Evolutionary conservation across 2,797 vertebrate genomes (phyloP).

Genomic region (Taenioides sp.): DNA sequence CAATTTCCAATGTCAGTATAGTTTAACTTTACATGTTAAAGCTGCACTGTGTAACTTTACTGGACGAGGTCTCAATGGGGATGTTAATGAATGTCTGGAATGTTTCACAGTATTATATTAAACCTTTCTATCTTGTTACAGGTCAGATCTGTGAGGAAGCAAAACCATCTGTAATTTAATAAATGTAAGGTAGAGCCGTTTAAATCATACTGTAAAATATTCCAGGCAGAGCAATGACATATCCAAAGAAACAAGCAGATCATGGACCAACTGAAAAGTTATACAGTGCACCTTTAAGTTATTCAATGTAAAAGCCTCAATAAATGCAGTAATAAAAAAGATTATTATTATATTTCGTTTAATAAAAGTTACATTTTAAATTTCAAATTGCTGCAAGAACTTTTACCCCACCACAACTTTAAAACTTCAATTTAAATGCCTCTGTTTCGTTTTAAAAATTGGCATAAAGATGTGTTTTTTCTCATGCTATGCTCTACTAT

Average conservation of each 20-base stretch:
- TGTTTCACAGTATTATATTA: too few species aligned
- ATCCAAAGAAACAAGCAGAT: too few species aligned
- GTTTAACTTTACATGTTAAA: neutral
- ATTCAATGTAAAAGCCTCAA: neutral
- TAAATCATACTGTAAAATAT: too few species aligned
- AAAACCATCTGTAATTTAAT: too few species aligned
- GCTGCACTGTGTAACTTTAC: too few species aligned
- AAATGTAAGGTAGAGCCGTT: too few species aligned
- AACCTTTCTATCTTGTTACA: too few species aligned
- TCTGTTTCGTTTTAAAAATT: neutral
- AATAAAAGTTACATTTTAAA: neutral
- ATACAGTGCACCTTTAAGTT: neutral
- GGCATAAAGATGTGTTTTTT: neutral
- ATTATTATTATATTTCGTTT: neutral
- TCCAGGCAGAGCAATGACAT: too few species aligned
- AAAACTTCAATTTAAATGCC: neutral
- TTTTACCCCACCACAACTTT: neutral
- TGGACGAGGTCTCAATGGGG: too few species aligned
- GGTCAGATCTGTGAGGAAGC: too few species aligned
- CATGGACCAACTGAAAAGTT: neutral
- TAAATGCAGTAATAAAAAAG: neutral
- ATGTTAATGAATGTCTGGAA: too few species aligned
- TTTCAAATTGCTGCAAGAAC: neutral
- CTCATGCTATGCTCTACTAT: neutral
- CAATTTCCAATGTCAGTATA: neutral